These are phyloP conservation scores for Drosophila putrida DNA, from an alignment of 2,888 invertebrate genomes.

Conservation along the genomic window DNA sequence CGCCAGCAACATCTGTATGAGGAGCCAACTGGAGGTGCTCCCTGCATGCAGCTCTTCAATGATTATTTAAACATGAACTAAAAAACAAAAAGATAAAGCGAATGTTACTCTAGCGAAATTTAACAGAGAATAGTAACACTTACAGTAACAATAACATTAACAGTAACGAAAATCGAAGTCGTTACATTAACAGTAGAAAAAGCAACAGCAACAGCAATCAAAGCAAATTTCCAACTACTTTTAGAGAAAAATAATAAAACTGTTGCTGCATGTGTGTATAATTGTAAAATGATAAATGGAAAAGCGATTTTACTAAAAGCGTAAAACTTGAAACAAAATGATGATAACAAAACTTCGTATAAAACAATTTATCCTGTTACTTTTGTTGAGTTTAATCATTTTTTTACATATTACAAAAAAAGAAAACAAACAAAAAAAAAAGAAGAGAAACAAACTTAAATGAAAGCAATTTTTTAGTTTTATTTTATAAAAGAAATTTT, in stretches of 20 bases:
- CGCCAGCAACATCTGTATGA: slow-evolving; percentile 54
- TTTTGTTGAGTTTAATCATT: slow-evolving; percentile 66
- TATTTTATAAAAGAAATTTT: slow-evolving; percentile 57
- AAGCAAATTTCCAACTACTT: slow-evolving; percentile 45
- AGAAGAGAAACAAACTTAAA: slow-evolving; percentile 15
- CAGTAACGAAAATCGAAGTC: slow-evolving; percentile 22
- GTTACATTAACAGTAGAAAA: slow-evolving; percentile 24
- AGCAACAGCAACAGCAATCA: slow-evolving; percentile 33
- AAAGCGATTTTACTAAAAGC: slow-evolving; percentile 47
- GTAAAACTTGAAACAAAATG: slow-evolving; percentile 26
- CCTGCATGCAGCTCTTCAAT: slow-evolving; percentile 88
- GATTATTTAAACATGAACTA: slow-evolving; percentile 88
- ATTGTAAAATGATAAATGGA: slow-evolving; percentile 33
- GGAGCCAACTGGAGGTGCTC: slow-evolving; percentile 60
- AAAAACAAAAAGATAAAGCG: slow-evolving; percentile 71
- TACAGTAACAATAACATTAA: slow-evolving; percentile 30
- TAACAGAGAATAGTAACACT: slow-evolving; percentile 47
- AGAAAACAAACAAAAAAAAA: slow-evolving; percentile 8
- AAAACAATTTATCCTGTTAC: slow-evolving; percentile 62
- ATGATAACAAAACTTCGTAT: slow-evolving; percentile 33
- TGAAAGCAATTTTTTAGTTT: slow-evolving; percentile 73
- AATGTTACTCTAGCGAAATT: slow-evolving; percentile 68
- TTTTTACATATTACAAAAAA: slow-evolving; percentile 43
- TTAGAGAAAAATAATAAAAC: slow-evolving; percentile 28
- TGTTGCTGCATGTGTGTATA: slow-evolving; percentile 30